A percentile compares a stretch with the other conserved stretches of the same genome.
Conservation (phyloP, 2,888 invertebrate species). For the Miltochrista miniata region DNA sequence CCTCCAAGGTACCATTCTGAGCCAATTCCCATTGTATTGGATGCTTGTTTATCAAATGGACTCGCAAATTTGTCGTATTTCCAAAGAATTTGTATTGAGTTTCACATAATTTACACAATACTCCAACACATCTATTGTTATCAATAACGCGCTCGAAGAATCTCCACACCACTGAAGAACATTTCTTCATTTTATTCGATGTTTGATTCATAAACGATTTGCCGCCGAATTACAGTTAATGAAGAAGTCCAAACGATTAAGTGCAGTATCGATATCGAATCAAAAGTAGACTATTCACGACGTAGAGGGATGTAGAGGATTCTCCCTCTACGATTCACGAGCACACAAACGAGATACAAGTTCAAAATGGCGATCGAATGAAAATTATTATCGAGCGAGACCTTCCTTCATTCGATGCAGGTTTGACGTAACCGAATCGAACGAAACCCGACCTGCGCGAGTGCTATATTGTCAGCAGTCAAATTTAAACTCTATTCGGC, state of each 20-base stretch:
- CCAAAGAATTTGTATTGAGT: slow-evolving; percentile 76
- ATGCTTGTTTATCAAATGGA: slow-evolving; percentile 72
- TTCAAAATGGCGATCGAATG: slow-evolving; percentile 66
- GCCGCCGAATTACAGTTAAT: slow-evolving; percentile 56
- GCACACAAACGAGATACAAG: slow-evolving; percentile 29
- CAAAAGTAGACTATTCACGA: slow-evolving; percentile 60
- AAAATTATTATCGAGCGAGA: slow-evolving; percentile 46
- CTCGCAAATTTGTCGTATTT: slow-evolving; percentile 74
- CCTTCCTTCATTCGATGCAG: slow-evolving; percentile 53
- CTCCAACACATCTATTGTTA: slow-evolving; percentile 63
- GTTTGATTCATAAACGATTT: slow-evolving; percentile 52
- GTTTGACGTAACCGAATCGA: slow-evolving; percentile 21
- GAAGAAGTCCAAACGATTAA: slow-evolving; percentile 58
- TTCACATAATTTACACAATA: slow-evolving; percentile 78
- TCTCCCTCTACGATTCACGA: no score
- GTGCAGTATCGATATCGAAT: slow-evolving; percentile 55
- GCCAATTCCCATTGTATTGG: slow-evolving; percentile 76
- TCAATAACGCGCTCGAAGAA: slow-evolving; percentile 73
- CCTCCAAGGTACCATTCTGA: slow-evolving; percentile 64
- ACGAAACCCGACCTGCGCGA: slow-evolving; percentile 1
- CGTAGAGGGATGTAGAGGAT: no score
- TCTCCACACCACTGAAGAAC: slow-evolving; percentile 73
- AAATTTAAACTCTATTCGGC: neutral
- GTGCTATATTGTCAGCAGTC: neutral
- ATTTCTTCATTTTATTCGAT: slow-evolving; percentile 70